Evolutionary conservation across 2,797 vertebrate genomes (phyloP), one percentile per base, ranked within the genome.

Genomic region (Champsocephalus esox): DNA sequence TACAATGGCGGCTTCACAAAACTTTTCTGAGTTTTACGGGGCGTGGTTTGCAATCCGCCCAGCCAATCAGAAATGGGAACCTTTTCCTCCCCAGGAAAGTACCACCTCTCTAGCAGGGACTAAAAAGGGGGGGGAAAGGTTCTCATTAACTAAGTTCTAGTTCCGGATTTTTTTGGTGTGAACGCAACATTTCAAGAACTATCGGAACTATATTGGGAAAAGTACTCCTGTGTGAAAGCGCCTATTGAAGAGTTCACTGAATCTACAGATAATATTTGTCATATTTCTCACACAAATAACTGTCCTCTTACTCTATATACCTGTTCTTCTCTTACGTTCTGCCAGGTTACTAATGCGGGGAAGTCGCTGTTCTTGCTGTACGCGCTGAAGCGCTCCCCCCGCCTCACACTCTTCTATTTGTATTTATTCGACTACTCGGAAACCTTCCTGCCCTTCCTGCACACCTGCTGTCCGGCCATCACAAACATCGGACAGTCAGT

Each of bases 341-440:
- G 82, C 73, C 91, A 99, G 98, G 96, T 95, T 0, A 95, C 96
- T 60, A 96, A 98, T 71, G 95, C 95, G 2, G 96, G 97, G 70
- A 98, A 97, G 88, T 96, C 97, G n/a, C 92, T 98, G 46, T 98
- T 98, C 90, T 70, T 98, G 86, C 91, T 99, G 1, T 99, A 99
- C 0, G 96, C 96, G 50, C 91, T 99, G 92, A 98, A 96, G 92
- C 96, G 94, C 83, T 97, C 97, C 46, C 98, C 93, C 58, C 92
- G 92, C 51, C 91, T 94, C 68, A 93, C 93, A 4, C 85, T 92
- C 70, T 89, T 94, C 85, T 94, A 93, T 73, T 70, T 94, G 75
- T 94, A 93, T 81, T 83, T 94, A 51, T 94, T 98, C 59, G 97
- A 99, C 91, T 99, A 99, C 12, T 57, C 95, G 0, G 96, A 98